phyloP scores from a whole-genome alignment of 2,888 invertebrate genomes.

The Strigamia maritima region DNA sequence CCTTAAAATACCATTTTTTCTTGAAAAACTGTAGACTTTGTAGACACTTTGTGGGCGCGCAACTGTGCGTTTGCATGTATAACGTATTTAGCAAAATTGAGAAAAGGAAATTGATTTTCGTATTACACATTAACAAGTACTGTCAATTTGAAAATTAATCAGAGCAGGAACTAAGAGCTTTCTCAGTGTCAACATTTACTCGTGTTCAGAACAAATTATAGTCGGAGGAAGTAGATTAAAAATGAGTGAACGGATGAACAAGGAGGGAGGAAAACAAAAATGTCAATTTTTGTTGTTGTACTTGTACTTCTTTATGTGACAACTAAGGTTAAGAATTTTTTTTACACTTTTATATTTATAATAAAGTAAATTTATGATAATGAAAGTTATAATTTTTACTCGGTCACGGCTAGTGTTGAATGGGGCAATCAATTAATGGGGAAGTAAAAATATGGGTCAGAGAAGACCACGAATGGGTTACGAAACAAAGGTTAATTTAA shows the following conservation, averaged over 20 bases:
- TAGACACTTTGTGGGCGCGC: not conserved
- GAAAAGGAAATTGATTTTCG: conserved; percentile 2
- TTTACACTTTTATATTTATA: too few species aligned
- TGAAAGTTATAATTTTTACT: too few species aligned
- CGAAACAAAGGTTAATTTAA: too few species aligned
- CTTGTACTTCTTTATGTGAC: not conserved
- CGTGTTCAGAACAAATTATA: conserved; percentile 16
- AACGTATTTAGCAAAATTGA: conserved; percentile 1
- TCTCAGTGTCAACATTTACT: conserved; percentile 11
- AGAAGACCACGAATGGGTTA: too few species aligned
- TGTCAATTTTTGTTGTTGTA: not conserved
- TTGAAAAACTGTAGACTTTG: not conserved
- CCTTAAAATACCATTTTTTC: not conserved
- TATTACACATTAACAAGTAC: conserved; percentile 11
- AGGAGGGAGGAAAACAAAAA: not conserved
- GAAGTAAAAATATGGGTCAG: too few species aligned
- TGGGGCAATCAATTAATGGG: too few species aligned
- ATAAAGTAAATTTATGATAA: too few species aligned
- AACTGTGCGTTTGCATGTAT: not conserved
- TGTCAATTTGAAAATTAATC: conserved; percentile 19
- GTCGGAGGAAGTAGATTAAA: conserved; percentile 12
- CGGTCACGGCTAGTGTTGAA: too few species aligned
- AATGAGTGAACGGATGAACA: not conserved
- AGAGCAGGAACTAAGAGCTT: conserved; percentile 20
- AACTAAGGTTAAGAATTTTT: too few species aligned